Evolutionary conservation across 1,140 invertebrate species (phyloP).

Genomic region (Rhagoletis pomonella): DNA sequence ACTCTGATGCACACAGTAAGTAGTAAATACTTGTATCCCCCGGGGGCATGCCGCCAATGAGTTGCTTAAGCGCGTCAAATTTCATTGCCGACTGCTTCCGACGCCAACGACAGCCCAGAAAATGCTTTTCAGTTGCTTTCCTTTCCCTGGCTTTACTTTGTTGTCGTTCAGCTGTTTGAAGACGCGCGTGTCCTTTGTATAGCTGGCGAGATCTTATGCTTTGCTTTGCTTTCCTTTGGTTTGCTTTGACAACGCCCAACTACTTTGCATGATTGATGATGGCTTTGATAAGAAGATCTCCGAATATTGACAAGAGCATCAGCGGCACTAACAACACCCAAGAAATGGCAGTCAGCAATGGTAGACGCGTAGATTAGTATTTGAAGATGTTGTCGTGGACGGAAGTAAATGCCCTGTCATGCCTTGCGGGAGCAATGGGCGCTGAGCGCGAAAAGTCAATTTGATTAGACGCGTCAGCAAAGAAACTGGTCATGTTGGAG

Average conservation of each 20-base stretch:
- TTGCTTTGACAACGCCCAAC: conserved; percentile 41
- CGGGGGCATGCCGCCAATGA: conserved; percentile 31
- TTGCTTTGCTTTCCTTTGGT: background rate
- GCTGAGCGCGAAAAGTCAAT: conserved; percentile 36
- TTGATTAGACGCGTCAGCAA: conserved; percentile 50
- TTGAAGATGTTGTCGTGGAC: background rate
- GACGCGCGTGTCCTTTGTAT: conserved; percentile 47
- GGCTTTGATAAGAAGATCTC: conserved; percentile 45
- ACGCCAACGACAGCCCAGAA: conserved; percentile 2
- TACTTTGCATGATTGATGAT: conserved; percentile 52
- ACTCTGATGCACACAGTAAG: background rate
- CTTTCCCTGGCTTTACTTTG: background rate
- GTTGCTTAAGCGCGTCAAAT: conserved; percentile 49
- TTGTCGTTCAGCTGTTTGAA: conserved; percentile 15
- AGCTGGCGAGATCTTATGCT: background rate
- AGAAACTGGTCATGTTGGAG: conserved; percentile 37
- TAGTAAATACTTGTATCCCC: background rate
- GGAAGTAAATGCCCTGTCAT: conserved; percentile 21
- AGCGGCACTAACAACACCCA: background rate
- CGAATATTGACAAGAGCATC: conserved; percentile 28
- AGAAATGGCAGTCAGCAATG: background rate
- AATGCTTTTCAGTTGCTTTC: background rate
- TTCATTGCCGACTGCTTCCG: conserved; percentile 49
- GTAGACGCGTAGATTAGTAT: background rate
- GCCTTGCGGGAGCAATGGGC: background rate